These are phyloP conservation scores for Osmerus mordax DNA, from an alignment of 2,113 vertebrate genomes.

Conservation along the genomic window DNA sequence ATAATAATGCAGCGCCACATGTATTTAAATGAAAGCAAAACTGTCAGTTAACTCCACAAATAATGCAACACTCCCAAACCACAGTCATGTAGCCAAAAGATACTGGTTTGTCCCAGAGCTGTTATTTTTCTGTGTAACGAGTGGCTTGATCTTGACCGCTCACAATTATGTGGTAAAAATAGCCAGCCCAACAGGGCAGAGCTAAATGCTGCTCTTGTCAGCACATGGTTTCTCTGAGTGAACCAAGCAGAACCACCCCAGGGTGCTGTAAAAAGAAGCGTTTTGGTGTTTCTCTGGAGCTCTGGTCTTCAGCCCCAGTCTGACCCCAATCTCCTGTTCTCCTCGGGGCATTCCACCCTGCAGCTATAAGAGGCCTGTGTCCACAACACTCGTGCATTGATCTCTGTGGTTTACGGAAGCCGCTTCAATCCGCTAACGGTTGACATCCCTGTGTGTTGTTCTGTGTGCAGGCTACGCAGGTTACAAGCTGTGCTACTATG, in stretches of 20 bases:
- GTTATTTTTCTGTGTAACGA: constrained; percentile 66
- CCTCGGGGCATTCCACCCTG: constrained; percentile 22
- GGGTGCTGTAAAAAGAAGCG: constrained; percentile 46
- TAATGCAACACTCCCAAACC: constrained; percentile 71
- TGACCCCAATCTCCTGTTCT: constrained; percentile 39
- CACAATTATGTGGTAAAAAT: constrained; percentile 76
- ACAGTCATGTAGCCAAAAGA: constrained; percentile 67
- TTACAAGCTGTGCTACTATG: constrained; percentile 89
- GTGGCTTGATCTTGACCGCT: constrained; percentile 66
- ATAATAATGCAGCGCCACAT: constrained; percentile 66
- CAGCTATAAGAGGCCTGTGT: background rate
- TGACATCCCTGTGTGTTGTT: background rate
- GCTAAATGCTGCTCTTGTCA: constrained; percentile 60
- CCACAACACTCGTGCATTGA: background rate
- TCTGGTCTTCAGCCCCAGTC: constrained; percentile 32
- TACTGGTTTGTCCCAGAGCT: constrained; percentile 65
- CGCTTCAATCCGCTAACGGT: too few species aligned
- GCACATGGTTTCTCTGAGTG: constrained; percentile 57
- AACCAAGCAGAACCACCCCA: constrained; percentile 40
- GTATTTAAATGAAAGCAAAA: constrained; percentile 71
- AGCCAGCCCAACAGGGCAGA: constrained; percentile 53
- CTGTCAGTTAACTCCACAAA: constrained; percentile 72
- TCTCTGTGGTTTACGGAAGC: too few species aligned
- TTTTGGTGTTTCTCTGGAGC: constrained; percentile 60
- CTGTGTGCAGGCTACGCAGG: constrained; percentile 79